A percentile compares a stretch with the other conserved stretches of the same genome.
Evolutionary conservation across 1,140 invertebrate species (phyloP).

Genomic region (Halesus radiatus): DNA sequence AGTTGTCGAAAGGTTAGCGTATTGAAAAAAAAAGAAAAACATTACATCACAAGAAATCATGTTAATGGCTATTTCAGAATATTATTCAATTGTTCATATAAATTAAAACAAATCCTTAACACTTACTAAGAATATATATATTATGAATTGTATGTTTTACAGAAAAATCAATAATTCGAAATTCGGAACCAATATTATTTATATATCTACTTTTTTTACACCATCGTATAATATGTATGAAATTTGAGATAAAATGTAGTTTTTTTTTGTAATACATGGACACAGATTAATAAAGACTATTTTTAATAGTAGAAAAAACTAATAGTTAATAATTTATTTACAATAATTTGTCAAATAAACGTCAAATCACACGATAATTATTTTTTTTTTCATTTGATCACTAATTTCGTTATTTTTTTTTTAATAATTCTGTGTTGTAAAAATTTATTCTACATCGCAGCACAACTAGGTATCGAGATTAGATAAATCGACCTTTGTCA

Average conservation of each 20-base stretch:
- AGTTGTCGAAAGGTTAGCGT: too few species aligned
- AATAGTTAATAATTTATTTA: constrained; percentile 38
- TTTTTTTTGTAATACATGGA: constrained; percentile 17
- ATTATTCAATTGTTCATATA: background rate
- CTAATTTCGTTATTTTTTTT: constrained; percentile 8
- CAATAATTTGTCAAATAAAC: constrained; percentile 30
- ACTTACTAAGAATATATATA: too few species aligned
- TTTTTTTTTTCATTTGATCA: constrained; percentile 11
- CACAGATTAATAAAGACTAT: constrained; percentile 34
- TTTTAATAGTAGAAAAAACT: constrained; percentile 38
- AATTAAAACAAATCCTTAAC: too few species aligned
- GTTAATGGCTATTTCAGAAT: background rate
- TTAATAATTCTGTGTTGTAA: constrained; percentile 26
- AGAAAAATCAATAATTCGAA: too few species aligned
- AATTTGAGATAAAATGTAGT: constrained; percentile 13
- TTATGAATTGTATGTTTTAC: too few species aligned
- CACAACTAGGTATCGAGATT: background rate
- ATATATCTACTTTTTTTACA: constrained; percentile 1
- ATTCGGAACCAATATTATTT: background rate
- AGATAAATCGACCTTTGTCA: background rate
- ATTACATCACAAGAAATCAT: background rate
- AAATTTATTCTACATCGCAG: background rate
- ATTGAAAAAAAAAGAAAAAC: background rate
- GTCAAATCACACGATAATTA: constrained; percentile 23
- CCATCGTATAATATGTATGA: constrained; percentile 4